Evolutionary conservation across 2,888 invertebrate species (phyloP), one percentile per base, ranked within the genome.

Genomic region (Campoplex capitator): DNA sequence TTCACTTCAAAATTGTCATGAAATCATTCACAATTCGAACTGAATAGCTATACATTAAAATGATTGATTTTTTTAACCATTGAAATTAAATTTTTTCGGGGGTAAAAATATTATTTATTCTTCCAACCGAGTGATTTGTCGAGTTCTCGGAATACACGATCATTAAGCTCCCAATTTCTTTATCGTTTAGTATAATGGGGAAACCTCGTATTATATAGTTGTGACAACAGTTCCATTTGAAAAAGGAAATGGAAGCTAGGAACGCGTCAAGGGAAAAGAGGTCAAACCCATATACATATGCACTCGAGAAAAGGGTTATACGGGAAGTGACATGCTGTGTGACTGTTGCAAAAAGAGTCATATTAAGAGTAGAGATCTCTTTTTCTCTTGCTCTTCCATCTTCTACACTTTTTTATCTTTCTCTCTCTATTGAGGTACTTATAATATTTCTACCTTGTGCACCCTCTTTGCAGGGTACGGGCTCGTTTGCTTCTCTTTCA

Each of bases 401-500:
- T 75, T 54, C 75, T 18, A 8, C 58, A 74, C 51, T 70, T 23
- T 48, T 74, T 58, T 56, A 51, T 18, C 54, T 9, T 58, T 7
- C 65, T 56, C 58, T 70, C 56, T 76, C 48, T 62, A 28, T 77
- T 76, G 68, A 68, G 45, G 84, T 73, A 86, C 86, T 84, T 81
- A 70, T 74, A 82, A 79, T 78, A 80, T 78, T 86, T 80, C 77
- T 70, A 86, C 80, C 68, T 73, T 38, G 42, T 13, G 67, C 71
- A 32, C 42, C 56, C 67, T 51, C n/a, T 28, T 32, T 28, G 16
- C 42, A 58, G 71, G 70, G 18, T 35, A 74, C 68, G 48, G 42
- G 45, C 75, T 84, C 80, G 80, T 80, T 73, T 67, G 84, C 80
- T 84, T 81, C 80, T 67, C 77, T 77, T 77, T 84, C 81, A 77